Conservation (phyloP, 2,888 invertebrate genomes). For the Drosophila phalerata region DNA sequence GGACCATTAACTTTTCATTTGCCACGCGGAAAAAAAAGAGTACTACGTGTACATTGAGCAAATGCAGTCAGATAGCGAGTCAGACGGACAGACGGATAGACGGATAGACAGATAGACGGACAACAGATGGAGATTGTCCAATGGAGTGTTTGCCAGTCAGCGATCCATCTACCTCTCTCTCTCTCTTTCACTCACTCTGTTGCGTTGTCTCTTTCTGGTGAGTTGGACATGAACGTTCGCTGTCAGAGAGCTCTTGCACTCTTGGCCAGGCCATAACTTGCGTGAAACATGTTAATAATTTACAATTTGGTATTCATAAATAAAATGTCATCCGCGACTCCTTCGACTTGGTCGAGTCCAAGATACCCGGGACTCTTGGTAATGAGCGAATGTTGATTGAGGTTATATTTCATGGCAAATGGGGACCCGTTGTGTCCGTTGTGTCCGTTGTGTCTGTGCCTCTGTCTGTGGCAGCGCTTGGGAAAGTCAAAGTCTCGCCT, state of each 20-base stretch:
- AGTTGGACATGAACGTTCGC: slow-evolving; percentile 49
- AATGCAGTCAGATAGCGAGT: slow-evolving; percentile 11
- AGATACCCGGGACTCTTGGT: slow-evolving; percentile 34
- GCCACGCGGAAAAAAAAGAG: slow-evolving; percentile 51
- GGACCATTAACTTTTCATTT: slow-evolving; percentile 79
- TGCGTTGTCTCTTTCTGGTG: slow-evolving; percentile 9
- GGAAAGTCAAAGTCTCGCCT: slow-evolving; percentile 58
- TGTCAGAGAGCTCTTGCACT: slow-evolving; percentile 51
- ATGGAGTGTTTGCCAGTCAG: slow-evolving; percentile 23
- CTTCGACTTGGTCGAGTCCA: slow-evolving; percentile 38
- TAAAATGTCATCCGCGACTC: slow-evolving; percentile 82
- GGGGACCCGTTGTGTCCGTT: slow-evolving; percentile 50
- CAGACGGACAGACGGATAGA: slow-evolving; percentile 7
- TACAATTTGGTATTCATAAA: slow-evolving; percentile 86
- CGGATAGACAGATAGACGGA: slow-evolving; percentile 7
- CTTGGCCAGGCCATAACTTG: slow-evolving; percentile 77
- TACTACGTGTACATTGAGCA: slow-evolving; percentile 36
- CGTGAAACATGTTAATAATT: slow-evolving; percentile 85
- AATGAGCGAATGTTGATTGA: slow-evolving; percentile 84
- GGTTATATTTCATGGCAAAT: slow-evolving; percentile 83
- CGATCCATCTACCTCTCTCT: slow-evolving; percentile 21
- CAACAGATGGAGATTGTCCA: slow-evolving; percentile 24
- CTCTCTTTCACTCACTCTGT: not conserved
- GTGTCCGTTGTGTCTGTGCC: not conserved
- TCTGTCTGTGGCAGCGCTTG: slow-evolving; percentile 35